Evolutionary conservation across 2,888 invertebrate genomes (phyloP), one percentile per base, ranked within the genome.

Genomic region (Erebia aethiops): DNA sequence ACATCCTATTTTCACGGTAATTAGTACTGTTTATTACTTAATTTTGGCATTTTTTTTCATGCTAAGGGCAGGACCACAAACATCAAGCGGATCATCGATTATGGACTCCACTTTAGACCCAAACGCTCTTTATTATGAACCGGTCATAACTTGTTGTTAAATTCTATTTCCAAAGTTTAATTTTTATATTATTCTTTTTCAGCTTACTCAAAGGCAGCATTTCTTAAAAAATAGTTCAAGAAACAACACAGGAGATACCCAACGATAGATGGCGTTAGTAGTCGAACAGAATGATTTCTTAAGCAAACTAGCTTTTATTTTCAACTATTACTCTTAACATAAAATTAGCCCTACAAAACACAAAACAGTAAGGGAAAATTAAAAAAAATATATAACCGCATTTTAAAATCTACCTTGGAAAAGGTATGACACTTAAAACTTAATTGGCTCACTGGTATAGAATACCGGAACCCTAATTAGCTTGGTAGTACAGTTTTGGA

Each of bases 251-350:
- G 14, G 18, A n/a, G n/a, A 49, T 62, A 62, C 21, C 46, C 49
- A 62, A 18, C 62, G 26, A 49, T 21, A 62, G 62, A 62, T 62
- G 62, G 62, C 62, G 62, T 13, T 14, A 49, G 41, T 61, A 61
- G 61, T 61, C 13, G 1, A 4, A 43, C 56, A 21, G 1, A 4
- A 21, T 14, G 5, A 26, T 21, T 10, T 26, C 13, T 18, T 4
- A 14, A 18, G 54, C 18, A 18, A 16, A 54, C 54, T 26, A 26
- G 7, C 5, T 13, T 13, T 18, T 26, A 3, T 13, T 21, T 57
- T 26, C 18, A 10, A 18, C 16, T 0, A n/a, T 16, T 10, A 54
- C 18, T 0, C 16, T 1, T 54, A 18, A 3, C 18, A 54, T 54
- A 18, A 18, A 10, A 9, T 16, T 16, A 16, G 10, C 16, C 9